Evolutionary conservation across 2,888 invertebrate species (phyloP), one percentile per base, ranked within the genome.

Genomic region (Teinopalpus imperialis): DNA sequence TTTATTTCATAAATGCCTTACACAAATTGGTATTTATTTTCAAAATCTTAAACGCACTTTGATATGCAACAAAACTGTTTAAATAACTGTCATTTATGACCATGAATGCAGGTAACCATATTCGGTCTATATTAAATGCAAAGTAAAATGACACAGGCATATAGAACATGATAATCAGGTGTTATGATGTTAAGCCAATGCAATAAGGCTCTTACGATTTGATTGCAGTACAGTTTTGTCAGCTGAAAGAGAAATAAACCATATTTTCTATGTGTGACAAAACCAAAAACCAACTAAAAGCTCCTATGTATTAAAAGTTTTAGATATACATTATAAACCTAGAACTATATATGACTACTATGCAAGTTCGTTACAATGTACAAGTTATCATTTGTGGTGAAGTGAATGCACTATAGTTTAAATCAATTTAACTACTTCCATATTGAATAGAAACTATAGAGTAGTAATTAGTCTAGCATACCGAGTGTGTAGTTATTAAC

Each of bases 191-290:
- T 10, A 47, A 36, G 36, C 46, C 46, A 47, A 47, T 47, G 35
- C 18, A 41, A 26, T 24, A 36, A 69, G 61, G 64, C 72, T 64
- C 87, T 88, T 87, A 87, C 87, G 72, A 82, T 86, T 81, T 81
- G 79, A 64, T 74, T 69, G 87, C 72, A 74, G 86, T 86, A 87
- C 75, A 82, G 77, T 81, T 86, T 85, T 74, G 83, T 69, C 69
- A 87, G 86, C 88, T 88, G 88, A 80, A 88, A 88, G 73, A 80
- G 70, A 80, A 74, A 69, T 59, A 63, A 65, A 63, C 63, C 53
- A 59, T 45, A 64, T 54, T 52, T 56, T 64, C 63, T 62, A 54
- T 56, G 23, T 54, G 60, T 48, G 43, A 52, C 53, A 50, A 51
- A 24, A 45, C 45, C 32, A 50, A 36, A 45, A 45, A 29, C 8